These are phyloP conservation scores for Chaetorhynchus papuensis DNA, from an alignment of 2,113 vertebrate genomes.

Conservation along the genomic window DNA sequence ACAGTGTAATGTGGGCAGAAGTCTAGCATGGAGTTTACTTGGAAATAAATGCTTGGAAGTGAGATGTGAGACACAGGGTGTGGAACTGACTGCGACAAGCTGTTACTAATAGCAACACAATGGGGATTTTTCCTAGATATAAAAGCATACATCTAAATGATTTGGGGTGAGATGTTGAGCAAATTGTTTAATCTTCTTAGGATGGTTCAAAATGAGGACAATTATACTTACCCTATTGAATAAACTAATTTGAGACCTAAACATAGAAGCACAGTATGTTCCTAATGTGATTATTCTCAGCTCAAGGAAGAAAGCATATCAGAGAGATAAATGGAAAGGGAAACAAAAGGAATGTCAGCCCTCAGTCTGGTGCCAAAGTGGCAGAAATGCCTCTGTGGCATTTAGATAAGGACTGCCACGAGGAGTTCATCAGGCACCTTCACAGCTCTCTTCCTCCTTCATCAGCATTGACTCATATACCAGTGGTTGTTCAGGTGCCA, in stretches of 20 bases:
- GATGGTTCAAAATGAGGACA: not conserved
- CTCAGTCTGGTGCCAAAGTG: fast-evolving
- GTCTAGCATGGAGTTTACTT: not conserved
- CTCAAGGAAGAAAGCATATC: not conserved
- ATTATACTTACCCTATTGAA: not conserved
- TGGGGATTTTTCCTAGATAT: not conserved
- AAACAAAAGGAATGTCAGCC: not conserved
- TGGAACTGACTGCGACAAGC: not conserved
- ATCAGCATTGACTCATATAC: fast-evolving
- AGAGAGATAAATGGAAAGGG: not conserved
- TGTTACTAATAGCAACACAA: not conserved
- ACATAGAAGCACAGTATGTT: not conserved
- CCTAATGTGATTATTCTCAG: slow-evolving; percentile 11
- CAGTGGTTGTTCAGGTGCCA: not conserved
- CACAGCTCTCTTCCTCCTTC: not conserved
- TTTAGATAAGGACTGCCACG: not conserved
- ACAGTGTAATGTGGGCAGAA: not conserved
- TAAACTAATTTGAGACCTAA: slow-evolving; percentile 28
- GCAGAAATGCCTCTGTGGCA: not conserved
- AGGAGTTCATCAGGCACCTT: not conserved
- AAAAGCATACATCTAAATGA: not conserved
- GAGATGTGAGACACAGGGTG: not conserved
- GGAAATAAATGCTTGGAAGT: not conserved
- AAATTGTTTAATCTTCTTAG: not conserved
- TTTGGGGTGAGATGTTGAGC: not conserved